Percentiles rank a stretch among this genome's conserved stretches.
Evolutionary conservation across 2,888 invertebrate species (phyloP).

Genomic region (Notodonta dromedarius): DNA sequence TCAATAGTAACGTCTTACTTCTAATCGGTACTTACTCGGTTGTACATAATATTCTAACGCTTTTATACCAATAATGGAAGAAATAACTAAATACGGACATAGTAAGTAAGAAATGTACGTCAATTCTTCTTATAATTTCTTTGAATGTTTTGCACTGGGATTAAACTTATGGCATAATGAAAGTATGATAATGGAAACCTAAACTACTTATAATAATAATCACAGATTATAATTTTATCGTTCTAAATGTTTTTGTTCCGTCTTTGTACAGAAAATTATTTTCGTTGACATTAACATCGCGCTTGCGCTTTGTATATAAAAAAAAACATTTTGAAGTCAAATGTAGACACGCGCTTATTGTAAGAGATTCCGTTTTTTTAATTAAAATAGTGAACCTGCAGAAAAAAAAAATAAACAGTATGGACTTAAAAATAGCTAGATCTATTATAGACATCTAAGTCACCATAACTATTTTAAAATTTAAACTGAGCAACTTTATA

Average conservation of each 20-base stretch:
- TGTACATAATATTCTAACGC: slow-evolving; percentile 9
- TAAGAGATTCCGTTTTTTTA: slow-evolving; percentile 2
- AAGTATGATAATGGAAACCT: slow-evolving; percentile 44
- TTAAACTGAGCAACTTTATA: slow-evolving; percentile 74
- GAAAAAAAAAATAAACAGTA: neutral
- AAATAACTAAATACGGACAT: neutral
- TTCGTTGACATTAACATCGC: neutral
- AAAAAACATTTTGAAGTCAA: slow-evolving; percentile 4
- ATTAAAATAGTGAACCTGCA: neutral
- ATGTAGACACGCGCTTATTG: slow-evolving; percentile 13
- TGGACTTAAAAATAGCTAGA: slow-evolving; percentile 3
- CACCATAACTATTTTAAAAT: slow-evolving; percentile 60
- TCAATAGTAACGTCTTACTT: slow-evolving; percentile 15
- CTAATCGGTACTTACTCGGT: slow-evolving; percentile 9
- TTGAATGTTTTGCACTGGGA: slow-evolving; percentile 49
- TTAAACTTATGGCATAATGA: slow-evolving; percentile 56
- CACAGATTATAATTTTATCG: slow-evolving; percentile 67
- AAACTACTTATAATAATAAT: slow-evolving; percentile 73
- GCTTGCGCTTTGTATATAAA: neutral
- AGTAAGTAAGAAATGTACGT: neutral
- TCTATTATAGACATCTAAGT: slow-evolving; percentile 37
- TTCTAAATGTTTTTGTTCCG: slow-evolving; percentile 27
- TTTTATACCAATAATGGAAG: neutral
- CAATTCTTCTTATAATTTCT: slow-evolving; percentile 20
- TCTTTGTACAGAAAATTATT: slow-evolving; percentile 36